These are phyloP conservation scores for Gallinago nigripennis DNA, from an alignment of 2,797 vertebrate species.

Conservation along the genomic window DNA sequence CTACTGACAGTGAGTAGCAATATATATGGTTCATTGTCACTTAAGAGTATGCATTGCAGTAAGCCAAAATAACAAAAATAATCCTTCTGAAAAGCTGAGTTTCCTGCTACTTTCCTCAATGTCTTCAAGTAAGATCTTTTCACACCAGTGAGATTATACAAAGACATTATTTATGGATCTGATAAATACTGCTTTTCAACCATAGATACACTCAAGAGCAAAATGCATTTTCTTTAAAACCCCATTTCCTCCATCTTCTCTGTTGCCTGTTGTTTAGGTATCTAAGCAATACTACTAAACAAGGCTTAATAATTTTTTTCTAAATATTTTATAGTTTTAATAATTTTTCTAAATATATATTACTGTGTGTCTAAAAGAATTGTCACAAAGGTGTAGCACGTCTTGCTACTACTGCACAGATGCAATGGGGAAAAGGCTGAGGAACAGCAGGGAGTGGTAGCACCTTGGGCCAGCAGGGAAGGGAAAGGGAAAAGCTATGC, in stretches of 20 bases:
- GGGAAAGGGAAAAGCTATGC: background rate
- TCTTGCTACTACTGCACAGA: background rate
- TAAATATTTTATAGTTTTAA: too few species aligned
- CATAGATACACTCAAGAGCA: background rate
- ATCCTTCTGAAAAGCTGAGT: background rate
- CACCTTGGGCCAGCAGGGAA: background rate
- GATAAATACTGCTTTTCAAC: background rate
- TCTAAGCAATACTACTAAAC: background rate
- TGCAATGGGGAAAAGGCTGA: background rate
- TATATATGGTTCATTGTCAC: background rate
- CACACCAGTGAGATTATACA: background rate
- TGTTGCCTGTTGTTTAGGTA: background rate
- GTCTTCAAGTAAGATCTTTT: background rate
- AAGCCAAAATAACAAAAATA: background rate
- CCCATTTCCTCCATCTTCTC: background rate
- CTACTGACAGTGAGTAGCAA: background rate
- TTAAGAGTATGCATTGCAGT: background rate
- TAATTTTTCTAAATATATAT: background rate
- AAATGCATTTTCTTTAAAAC: conserved; percentile 19
- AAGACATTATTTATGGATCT: conserved; percentile 19
- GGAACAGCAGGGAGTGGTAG: background rate
- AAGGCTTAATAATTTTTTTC: background rate
- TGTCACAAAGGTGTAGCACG: background rate
- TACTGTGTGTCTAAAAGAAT: background rate
- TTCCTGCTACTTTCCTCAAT: background rate